phyloP scores from a whole-genome alignment of 2,113 vertebrate genomes.

The Rousettus leschenaultii region DNA sequence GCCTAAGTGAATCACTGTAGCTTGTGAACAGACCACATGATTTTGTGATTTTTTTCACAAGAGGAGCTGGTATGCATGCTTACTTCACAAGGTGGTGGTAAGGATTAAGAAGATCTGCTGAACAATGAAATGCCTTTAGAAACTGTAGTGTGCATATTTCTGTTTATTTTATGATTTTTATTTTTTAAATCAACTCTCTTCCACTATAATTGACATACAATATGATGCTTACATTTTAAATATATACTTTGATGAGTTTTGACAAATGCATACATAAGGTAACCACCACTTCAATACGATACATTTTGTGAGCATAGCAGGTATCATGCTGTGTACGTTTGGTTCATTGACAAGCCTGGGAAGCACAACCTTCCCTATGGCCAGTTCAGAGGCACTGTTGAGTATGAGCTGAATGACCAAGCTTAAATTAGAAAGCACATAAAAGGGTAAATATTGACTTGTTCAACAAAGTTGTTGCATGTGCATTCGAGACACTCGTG shows the following conservation, averaged over 20 bases:
- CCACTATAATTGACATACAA: neutral
- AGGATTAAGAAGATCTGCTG: neutral
- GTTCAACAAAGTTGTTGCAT: neutral
- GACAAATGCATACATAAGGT: neutral
- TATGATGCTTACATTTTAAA: neutral
- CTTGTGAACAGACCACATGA: neutral
- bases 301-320: neutral
- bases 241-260: neutral
- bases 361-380: neutral
- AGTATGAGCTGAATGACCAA: neutral
- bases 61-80: neutral
- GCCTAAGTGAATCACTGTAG: neutral
- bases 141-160: neutral
- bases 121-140: neutral
- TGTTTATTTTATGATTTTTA: conserved; percentile 4
- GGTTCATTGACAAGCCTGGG: neutral
- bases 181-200: conserved; percentile 14
- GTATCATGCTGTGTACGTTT: neutral
- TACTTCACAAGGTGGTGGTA: neutral
- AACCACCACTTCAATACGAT: neutral
- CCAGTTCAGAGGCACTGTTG: neutral
- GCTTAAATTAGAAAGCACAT: conserved; percentile 17
- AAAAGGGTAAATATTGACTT: neutral
- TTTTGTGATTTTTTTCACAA: neutral
- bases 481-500: neutral